Evolutionary conservation across 2,797 vertebrate genomes (phyloP).

Genomic region (Mus caroli): DNA sequence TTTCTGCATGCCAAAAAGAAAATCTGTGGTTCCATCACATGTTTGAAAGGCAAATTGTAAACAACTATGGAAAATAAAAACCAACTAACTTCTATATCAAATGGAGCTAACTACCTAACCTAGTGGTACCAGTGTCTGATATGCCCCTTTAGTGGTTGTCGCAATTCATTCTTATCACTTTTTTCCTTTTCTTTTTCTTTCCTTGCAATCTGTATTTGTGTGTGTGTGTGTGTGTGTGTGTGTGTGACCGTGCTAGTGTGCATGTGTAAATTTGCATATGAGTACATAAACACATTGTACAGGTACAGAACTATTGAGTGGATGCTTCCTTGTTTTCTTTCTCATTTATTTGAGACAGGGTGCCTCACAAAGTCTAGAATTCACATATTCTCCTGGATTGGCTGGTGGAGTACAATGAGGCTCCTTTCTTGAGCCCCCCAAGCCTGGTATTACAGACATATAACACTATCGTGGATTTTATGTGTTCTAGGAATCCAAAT

Average conservation of each 20-base stretch:
- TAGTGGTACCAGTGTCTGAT: background rate
- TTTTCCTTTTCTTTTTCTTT: background rate
- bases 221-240: too few species aligned
- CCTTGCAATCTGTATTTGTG: background rate
- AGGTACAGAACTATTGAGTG: background rate
- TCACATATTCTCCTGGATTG: background rate
- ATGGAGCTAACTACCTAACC: background rate
- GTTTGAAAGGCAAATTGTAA: background rate
- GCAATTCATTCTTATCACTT: background rate
- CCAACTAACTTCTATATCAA: background rate
- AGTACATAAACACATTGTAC: background rate
- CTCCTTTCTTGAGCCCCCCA: background rate
- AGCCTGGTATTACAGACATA: background rate
- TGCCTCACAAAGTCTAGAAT: background rate
- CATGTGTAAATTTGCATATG: background rate
- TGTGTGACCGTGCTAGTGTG: too few species aligned
- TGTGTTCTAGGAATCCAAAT: background rate
- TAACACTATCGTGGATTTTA: background rate
- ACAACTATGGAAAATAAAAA: background rate
- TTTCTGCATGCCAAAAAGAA: background rate
- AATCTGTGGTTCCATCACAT: background rate
- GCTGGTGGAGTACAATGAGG: too few species aligned
- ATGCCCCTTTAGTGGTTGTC: background rate
- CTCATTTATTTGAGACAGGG: background rate
- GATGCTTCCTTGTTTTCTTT: background rate